Conservation (phyloP, 2,888 invertebrate species). For the Coenonympha glycerion region DNA sequence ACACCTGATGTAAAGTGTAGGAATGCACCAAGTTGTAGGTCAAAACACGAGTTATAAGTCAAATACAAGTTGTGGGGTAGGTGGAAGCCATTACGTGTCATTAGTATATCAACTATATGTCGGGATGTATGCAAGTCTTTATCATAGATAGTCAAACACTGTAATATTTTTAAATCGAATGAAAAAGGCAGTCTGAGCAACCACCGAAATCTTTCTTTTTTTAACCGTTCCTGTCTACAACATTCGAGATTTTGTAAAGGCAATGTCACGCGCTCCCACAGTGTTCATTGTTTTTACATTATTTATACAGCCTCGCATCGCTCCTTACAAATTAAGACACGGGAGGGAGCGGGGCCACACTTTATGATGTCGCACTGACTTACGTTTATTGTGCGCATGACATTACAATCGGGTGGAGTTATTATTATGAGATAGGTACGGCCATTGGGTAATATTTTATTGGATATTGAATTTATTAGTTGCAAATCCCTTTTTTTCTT, state of each 20-base stretch:
- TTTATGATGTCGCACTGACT: conserved; percentile 30
- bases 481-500: background rate
- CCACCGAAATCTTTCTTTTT: too few species aligned
- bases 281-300: conserved; percentile 66
- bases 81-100: too few species aligned
- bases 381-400: conserved; percentile 28
- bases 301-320: conserved; percentile 51
- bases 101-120: too few species aligned
- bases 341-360: conserved; percentile 30
- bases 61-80: too few species aligned
- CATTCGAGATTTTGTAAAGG: conserved; percentile 25
- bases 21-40: too few species aligned
- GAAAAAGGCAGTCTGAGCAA: too few species aligned
- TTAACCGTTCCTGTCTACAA: background rate
- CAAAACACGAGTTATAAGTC: too few species aligned
- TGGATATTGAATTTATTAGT: background rate
- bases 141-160: too few species aligned
- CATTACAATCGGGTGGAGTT: conserved; percentile 16
- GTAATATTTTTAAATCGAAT: too few species aligned
- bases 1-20: too few species aligned
- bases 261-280: conserved; percentile 35
- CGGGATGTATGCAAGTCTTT: too few species aligned
- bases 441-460: conserved; percentile 4
- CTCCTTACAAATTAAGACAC: conserved; percentile 65
- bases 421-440: conserved; percentile 8